Evolutionary conservation across 2,113 vertebrate species (phyloP).

Genomic region (Aphelocoma coerulescens): DNA sequence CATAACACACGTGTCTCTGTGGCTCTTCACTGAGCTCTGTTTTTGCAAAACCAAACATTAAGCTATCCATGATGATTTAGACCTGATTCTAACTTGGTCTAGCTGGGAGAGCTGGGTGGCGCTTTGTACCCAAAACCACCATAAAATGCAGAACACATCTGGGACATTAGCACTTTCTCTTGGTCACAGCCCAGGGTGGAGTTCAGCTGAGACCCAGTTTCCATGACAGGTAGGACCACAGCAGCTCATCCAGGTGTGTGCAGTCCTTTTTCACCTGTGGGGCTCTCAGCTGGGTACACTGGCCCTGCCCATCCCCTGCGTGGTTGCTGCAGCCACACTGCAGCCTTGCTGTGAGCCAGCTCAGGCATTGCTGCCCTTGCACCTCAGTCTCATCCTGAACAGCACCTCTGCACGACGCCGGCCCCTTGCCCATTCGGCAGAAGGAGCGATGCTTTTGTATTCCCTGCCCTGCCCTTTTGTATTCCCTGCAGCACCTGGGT

Average conservation of each 20-base stretch:
- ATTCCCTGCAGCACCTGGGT: neutral
- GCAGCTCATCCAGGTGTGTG: neutral
- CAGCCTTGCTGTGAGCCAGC: neutral
- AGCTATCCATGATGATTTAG: neutral
- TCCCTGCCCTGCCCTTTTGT: neutral
- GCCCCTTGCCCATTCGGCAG: neutral
- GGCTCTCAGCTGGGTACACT: neutral
- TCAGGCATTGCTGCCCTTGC: neutral
- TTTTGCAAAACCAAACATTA: neutral
- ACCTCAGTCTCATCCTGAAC: accelerated
- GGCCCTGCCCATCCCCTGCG: neutral
- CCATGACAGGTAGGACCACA: neutral
- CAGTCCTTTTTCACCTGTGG: neutral
- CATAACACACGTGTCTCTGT: neutral
- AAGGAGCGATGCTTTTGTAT: neutral
- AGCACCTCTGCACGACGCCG: accelerated
- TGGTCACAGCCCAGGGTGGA: neutral
- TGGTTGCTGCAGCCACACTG: neutral
- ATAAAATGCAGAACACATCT: neutral
- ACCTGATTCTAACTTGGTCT: neutral
- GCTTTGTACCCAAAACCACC: neutral
- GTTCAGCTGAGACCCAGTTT: neutral
- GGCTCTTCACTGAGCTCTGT: neutral
- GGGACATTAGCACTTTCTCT: neutral
- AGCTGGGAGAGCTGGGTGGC: neutral